phyloP scores from a whole-genome alignment of 30 jellyfish, hydroid and myxozoan species.

The Turritopsis dohrnii region DNA sequence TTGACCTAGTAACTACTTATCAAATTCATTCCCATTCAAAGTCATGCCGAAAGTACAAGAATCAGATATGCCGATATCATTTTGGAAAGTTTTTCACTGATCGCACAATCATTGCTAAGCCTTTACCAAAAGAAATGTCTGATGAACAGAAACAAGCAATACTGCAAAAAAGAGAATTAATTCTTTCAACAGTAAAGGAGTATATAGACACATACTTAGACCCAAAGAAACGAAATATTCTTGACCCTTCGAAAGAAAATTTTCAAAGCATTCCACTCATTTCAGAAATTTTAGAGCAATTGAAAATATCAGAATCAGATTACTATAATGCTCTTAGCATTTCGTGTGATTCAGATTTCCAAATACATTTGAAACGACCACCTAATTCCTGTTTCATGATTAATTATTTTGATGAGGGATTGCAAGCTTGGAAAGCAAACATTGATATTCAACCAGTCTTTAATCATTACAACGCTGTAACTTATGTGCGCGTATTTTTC shows the following conservation, averaged over 20 bases:
- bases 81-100: constrained; percentile 14
- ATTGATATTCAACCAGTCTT: no score
- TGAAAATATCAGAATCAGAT: neutral
- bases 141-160: neutral
- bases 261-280: neutral
- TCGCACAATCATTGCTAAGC: neutral
- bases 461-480: no score
- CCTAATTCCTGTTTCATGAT: constrained; percentile 11
- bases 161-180: neutral
- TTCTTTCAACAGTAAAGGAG: neutral
- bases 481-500: no score
- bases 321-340: constrained; percentile 7
- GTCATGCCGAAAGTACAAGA: neutral
- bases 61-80: neutral
- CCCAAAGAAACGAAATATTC: neutral
- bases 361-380: constrained; percentile 7
- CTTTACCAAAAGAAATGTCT: constrained; percentile 3
- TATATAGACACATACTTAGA: neutral
- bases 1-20: neutral
- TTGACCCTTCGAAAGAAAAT: neutral
- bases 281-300: neutral
- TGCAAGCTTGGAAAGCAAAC: no score
- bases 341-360: constrained; percentile 16
- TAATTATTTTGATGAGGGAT: constrained; percentile 4
- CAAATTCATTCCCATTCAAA: constrained; percentile 7